Percentiles rank a stretch among this genome's conserved stretches.
Conservation (phyloP, 2,888 invertebrate genomes). For the Metellina segmentata region DNA sequence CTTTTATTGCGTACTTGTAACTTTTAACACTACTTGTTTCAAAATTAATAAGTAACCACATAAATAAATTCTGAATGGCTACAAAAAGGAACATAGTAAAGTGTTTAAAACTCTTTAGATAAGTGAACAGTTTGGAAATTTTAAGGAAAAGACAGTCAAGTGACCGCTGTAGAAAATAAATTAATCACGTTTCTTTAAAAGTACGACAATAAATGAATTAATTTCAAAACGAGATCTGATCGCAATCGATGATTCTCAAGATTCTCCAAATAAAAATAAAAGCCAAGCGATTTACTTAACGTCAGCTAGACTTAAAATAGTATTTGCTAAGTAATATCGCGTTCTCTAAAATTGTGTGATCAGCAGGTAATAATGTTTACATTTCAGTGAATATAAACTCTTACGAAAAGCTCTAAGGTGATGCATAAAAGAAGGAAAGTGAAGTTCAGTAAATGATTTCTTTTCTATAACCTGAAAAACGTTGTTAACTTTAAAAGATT, state of each 20-base stretch:
- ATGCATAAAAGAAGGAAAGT: neutral
- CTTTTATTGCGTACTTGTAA: too few relatives aligned
- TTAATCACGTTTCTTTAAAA: too few relatives aligned
- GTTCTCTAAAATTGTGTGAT: neutral
- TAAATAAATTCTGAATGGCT: too few relatives aligned
- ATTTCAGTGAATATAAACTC: neutral
- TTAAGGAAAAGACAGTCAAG: too few relatives aligned
- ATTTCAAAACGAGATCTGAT: neutral
- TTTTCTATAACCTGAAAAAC: neutral
- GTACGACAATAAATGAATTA: too few relatives aligned
- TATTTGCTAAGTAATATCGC: neutral
- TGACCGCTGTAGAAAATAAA: too few relatives aligned
- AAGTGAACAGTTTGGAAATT: too few relatives aligned
- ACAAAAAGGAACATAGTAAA: too few relatives aligned
- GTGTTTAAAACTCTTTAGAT: too few relatives aligned
- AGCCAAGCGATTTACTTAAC: neutral
- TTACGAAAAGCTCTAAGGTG: neutral
- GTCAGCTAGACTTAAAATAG: neutral
- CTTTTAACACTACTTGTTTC: too few relatives aligned
- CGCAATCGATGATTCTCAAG: slow-evolving; percentile 14
- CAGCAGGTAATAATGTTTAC: neutral
- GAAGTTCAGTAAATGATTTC: neutral
- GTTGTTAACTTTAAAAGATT: neutral
- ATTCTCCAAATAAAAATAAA: neutral
- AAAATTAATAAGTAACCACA: too few relatives aligned